Evolutionary conservation across 2,888 invertebrate species (phyloP), one percentile per base, ranked within the genome.

Genomic region (Nematopogon swammerdamellus): DNA sequence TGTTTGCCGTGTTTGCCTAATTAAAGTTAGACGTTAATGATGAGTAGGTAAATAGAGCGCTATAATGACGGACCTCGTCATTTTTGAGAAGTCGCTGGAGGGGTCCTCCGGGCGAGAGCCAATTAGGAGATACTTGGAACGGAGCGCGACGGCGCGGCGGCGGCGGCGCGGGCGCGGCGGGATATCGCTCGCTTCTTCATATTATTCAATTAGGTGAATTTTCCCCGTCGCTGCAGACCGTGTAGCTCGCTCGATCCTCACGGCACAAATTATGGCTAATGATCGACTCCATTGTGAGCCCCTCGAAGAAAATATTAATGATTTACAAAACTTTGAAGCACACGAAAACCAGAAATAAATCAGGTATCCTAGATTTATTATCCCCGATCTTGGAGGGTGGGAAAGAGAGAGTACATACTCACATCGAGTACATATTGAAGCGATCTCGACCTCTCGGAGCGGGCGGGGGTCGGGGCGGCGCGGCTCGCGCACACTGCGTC

Each of bases 1-100:
- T 77, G 79, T 79, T 79, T 77, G 74, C 76, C 77, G 77, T 77
- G 79, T 79, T 79, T 77, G 74, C 76, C 77, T 79, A 79, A 79
- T 79, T 77, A 79, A 79, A 74, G 36, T 36, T 77, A 76, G 76
- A 77, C 77, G 73, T 76, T 79, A 79, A 79, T 79, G 77, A 77
- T 75, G 79, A 79, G 77, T 77, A 77, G 77, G 77, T 79, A 79
- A 79, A 79, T 79, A 79, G 77, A 77, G 75, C 72, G 72, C 73
- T 75, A 77, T 79, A 79, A 79, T 79, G 75, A 77, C 72, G 72
- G 73, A 76, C 79, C 77, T 77, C 77, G 77, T 79, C 79, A 79
- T 79, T 79, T 75, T 79, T 73, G 73, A 79, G 79, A 75, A 72
- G 74, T n/a, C n/a, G n/a, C 76, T 77, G 73, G 73, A 79, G 77